Conservation (phyloP, 2,888 invertebrate genomes). For the Drosophila anceps region DNA sequence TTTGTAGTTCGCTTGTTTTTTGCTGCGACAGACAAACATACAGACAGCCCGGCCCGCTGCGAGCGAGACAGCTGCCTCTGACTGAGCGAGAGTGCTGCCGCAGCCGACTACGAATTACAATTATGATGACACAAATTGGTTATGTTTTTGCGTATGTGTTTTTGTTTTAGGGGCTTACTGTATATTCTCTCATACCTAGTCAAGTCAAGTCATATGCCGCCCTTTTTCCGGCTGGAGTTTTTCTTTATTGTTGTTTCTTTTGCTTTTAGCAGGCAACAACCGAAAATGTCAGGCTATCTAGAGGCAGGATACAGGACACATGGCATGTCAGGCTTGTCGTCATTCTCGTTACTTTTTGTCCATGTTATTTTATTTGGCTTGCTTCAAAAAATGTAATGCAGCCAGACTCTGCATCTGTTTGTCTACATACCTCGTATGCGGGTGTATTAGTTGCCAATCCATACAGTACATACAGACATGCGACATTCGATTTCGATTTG, state of each 20-base stretch:
- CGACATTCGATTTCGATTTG: not conserved
- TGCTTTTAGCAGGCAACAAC: slow-evolving; percentile 37
- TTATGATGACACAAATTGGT: slow-evolving; percentile 82
- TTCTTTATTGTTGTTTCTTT: slow-evolving; percentile 22
- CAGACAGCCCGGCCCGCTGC: slow-evolving; percentile 23
- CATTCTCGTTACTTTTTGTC: slow-evolving; percentile 55
- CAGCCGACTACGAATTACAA: slow-evolving; percentile 70
- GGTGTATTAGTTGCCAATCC: not conserved
- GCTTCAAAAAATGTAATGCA: slow-evolving; percentile 49
- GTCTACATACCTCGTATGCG: not conserved
- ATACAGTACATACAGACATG: not conserved
- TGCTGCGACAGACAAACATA: slow-evolving; percentile 1
- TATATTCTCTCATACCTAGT: not conserved
- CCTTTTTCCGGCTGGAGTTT: slow-evolving; percentile 38
- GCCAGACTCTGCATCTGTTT: slow-evolving; percentile 20
- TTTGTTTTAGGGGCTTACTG: slow-evolving; percentile 37
- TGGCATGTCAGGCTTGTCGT: slow-evolving; percentile 73
- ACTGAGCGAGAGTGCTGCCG: slow-evolving; percentile 30
- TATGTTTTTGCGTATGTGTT: slow-evolving; percentile 71
- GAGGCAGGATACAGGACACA: slow-evolving; percentile 55
- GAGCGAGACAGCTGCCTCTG: slow-evolving; percentile 30
- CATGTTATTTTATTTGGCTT: slow-evolving; percentile 64
- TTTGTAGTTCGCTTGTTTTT: slow-evolving; percentile 47
- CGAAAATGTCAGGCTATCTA: slow-evolving; percentile 64
- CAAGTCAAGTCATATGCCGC: slow-evolving; percentile 8